Percentiles rank a stretch among this genome's conserved stretches.
phyloP scores from a whole-genome alignment of 1,140 invertebrate species.

The Diabrotica virgifera region DNA sequence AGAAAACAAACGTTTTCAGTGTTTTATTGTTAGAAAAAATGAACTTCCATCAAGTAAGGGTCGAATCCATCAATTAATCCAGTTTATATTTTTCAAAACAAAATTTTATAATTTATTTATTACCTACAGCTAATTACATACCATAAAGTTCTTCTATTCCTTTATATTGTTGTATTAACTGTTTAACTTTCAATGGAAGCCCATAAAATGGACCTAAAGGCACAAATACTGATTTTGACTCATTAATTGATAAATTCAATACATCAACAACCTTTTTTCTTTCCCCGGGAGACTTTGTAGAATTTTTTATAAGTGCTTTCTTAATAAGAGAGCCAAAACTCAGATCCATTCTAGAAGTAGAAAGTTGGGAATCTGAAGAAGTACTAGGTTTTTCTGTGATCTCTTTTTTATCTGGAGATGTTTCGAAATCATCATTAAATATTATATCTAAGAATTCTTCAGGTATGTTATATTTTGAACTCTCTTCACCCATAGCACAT shows the following conservation, averaged over 20 bases:
- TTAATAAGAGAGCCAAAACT: slow-evolving; percentile 39
- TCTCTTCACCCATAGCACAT: slow-evolving; percentile 33
- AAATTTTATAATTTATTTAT: too few relatives aligned
- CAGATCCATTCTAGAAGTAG: slow-evolving; percentile 24
- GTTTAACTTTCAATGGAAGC: slow-evolving; percentile 61
- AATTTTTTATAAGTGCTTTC: slow-evolving; percentile 40
- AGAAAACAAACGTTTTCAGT: too few relatives aligned
- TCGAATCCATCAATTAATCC: too few relatives aligned
- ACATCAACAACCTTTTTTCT: slow-evolving; percentile 24
- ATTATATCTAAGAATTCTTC: slow-evolving; percentile 34
- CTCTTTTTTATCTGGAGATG: slow-evolving; percentile 21
- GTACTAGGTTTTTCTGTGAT: slow-evolving; percentile 22
- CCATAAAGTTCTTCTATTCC: slow-evolving; percentile 68
- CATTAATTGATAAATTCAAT: slow-evolving; percentile 19
- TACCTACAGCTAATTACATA: slow-evolving; percentile 40
- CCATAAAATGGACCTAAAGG: slow-evolving; percentile 65
- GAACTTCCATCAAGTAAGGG: too few relatives aligned
- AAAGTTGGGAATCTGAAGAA: slow-evolving; percentile 25
- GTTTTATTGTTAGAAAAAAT: too few relatives aligned
- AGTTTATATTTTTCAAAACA: too few relatives aligned
- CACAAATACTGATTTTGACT: slow-evolving; percentile 33
- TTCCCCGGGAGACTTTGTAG: slow-evolving; percentile 26
- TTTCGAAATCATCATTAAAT: slow-evolving; percentile 21
- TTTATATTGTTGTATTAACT: slow-evolving; percentile 62
- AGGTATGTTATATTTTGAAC: slow-evolving; percentile 22